Evolutionary conservation across 2,113 vertebrate species (phyloP).

Genomic region (Odontesthes bonariensis): DNA sequence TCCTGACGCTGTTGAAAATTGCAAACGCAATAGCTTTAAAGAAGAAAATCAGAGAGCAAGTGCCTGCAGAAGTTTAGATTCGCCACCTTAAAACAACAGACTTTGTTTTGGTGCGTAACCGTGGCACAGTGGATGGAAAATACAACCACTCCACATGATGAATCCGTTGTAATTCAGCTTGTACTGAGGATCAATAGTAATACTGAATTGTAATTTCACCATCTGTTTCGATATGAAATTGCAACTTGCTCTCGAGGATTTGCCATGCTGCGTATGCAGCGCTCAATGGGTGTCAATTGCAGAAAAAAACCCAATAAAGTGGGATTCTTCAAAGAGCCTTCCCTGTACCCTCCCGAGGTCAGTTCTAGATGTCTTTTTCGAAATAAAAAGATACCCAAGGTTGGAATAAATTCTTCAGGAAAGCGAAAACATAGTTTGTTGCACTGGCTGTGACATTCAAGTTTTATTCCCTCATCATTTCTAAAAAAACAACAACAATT

Average conservation of each 20-base stretch:
- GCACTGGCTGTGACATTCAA: neutral
- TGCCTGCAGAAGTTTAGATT: conserved; percentile 65
- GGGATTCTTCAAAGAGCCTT: conserved; percentile 11
- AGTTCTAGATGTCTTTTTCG: neutral
- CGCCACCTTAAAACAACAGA: conserved; percentile 39
- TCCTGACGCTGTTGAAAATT: conserved; percentile 78
- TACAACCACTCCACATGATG: conserved; percentile 16
- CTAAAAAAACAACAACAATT: conserved; percentile 22
- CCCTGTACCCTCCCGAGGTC: neutral
- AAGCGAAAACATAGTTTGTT: conserved; percentile 24
- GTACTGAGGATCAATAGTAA: conserved; percentile 46
- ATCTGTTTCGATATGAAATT: conserved; percentile 47
- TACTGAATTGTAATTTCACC: conserved; percentile 45
- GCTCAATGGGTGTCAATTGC: conserved; percentile 27
- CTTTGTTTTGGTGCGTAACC: conserved; percentile 37
- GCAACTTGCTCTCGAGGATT: conserved; percentile 44
- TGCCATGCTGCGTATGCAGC: conserved; percentile 7
- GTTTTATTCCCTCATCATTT: conserved; percentile 35
- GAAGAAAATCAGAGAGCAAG: conserved; percentile 73
- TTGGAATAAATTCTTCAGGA: conserved; percentile 35
- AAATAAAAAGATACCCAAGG: neutral
- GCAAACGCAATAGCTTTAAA: conserved; percentile 70
- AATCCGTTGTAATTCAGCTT: conserved; percentile 49
- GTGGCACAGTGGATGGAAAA: conserved; percentile 20
- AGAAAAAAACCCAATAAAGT: conserved; percentile 35